These are phyloP conservation scores for Regulus satrapa DNA, from an alignment of 2,113 vertebrate species.

Conservation along the genomic window DNA sequence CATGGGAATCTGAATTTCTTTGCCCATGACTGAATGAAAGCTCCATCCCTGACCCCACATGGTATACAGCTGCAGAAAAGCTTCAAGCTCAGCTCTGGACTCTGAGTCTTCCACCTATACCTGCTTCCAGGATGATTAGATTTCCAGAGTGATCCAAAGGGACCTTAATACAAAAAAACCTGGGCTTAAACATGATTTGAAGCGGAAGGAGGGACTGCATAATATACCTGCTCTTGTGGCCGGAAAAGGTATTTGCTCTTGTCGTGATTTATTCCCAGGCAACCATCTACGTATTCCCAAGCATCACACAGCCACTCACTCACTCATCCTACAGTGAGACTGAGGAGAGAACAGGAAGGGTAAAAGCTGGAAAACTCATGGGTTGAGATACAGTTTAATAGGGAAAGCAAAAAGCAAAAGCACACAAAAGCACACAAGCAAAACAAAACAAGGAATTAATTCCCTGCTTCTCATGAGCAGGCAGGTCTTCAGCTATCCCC, in stretches of 20 bases:
- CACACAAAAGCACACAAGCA: neutral
- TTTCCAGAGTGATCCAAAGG: neutral
- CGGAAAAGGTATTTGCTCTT: neutral
- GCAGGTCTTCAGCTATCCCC: neutral
- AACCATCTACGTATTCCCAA: too few species aligned
- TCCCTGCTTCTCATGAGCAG: neutral
- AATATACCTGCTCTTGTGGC: neutral
- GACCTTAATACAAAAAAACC: neutral
- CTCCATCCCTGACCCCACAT: neutral
- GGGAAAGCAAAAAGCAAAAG: neutral
- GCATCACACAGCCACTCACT: neutral
- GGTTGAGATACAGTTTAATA: neutral
- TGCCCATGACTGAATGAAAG: neutral
- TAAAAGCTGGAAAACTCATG: neutral
- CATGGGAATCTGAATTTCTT: neutral
- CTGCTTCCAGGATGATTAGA: neutral
- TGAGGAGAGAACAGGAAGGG: neutral
- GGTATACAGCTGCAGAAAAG: neutral
- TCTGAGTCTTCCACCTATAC: neutral
- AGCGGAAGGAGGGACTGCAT: neutral
- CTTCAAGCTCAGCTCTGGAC: neutral
- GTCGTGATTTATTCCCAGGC: fast-evolving
- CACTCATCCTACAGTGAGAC: neutral
- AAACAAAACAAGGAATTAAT: neutral
- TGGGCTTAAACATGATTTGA: neutral